These are phyloP conservation scores for Vesta saturnalis DNA, from an alignment of 2,888 invertebrate genomes.

Conservation along the genomic window DNA sequence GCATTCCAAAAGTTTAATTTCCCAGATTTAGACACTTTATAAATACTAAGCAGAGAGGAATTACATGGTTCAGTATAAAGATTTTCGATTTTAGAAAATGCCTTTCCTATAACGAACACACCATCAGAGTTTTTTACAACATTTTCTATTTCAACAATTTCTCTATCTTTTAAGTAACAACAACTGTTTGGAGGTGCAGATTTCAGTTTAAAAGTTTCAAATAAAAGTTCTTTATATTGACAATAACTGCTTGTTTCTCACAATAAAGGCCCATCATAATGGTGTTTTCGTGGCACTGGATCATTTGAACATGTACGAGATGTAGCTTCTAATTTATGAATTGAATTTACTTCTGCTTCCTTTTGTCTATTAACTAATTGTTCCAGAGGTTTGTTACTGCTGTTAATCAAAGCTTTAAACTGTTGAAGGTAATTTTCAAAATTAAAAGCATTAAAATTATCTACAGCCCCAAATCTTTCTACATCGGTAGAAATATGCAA, in stretches of 20 bases:
- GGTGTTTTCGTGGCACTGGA: background rate
- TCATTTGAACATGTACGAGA: background rate
- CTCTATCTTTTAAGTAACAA: background rate
- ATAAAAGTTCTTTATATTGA: background rate
- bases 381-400: background rate
- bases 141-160: background rate
- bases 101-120: background rate
- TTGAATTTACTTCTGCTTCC: background rate
- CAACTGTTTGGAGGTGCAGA: background rate
- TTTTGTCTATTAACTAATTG: background rate
- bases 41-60: background rate
- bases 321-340: background rate
- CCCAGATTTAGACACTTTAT: background rate
- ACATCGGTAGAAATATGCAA: background rate
- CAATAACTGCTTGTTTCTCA: background rate
- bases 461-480: background rate
- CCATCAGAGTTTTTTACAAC: background rate
- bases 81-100: background rate
- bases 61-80: background rate
- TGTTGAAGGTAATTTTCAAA: background rate
- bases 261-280: background rate
- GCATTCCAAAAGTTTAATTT: background rate
- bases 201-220: background rate
- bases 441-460: background rate
- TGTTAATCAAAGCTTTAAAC: background rate